A percentile compares a stretch with the other conserved stretches of the same genome.
These are phyloP conservation scores for Etheostoma nigrum DNA, from an alignment of 2,797 vertebrate species.

Conservation along the genomic window DNA sequence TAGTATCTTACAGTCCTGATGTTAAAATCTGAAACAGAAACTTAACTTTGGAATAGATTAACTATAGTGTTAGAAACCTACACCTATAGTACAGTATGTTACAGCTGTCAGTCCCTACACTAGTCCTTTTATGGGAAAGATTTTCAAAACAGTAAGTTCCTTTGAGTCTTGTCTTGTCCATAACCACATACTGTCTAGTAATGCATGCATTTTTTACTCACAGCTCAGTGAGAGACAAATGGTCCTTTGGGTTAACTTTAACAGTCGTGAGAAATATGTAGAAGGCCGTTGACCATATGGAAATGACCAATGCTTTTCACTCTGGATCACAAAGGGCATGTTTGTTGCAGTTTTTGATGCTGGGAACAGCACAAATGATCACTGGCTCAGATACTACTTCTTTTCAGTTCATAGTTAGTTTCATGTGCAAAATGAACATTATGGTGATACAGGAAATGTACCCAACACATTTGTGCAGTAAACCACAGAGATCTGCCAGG, in stretches of 20 bases:
- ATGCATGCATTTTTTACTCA: background rate
- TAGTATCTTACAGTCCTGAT: constrained; percentile 42
- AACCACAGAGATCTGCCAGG: background rate
- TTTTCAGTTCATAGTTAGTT: background rate
- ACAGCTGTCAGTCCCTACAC: background rate
- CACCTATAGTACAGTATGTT: background rate
- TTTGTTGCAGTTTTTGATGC: background rate
- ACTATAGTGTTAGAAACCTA: background rate
- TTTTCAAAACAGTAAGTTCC: background rate
- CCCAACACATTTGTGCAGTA: background rate
- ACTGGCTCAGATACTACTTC: background rate
- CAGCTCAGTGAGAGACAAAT: background rate
- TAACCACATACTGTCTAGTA: background rate
- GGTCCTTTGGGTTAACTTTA: background rate
- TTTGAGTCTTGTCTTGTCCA: constrained; percentile 7
- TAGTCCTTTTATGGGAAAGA: background rate
- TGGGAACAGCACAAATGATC: background rate
- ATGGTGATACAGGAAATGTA: background rate
- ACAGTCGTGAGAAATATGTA: background rate
- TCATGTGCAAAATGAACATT: background rate
- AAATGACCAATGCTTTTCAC: background rate
- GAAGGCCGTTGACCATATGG: background rate
- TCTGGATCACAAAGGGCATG: background rate
- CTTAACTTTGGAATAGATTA: background rate
- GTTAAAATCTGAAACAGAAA: background rate